Base-by-base conservation (phyloP, 2,113 vertebrate genomes). In the Empidonax alnorum region DNA sequence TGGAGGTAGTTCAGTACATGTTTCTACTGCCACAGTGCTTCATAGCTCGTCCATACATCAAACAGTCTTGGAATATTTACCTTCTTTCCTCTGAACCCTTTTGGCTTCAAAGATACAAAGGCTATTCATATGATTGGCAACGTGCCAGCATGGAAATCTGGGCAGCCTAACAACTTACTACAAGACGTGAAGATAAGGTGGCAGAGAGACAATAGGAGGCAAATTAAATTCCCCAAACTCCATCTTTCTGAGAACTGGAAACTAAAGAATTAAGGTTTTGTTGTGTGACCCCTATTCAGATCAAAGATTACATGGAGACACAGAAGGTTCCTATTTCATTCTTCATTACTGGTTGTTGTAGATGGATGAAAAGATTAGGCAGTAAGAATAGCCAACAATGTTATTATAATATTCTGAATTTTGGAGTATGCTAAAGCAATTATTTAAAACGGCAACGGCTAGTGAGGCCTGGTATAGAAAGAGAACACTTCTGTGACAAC, bases 141-240 rank as follows among this genome's bases (percentile, higher is more conserved):
- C 0, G 2, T 42, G 91, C 93, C 94, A 88, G n/a, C 0, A 56
- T 47, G 75, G 81, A 90, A 93, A 88, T 81, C 37, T 49, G 61
- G 73, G 58, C 93, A 85, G 75, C 56, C 61, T 78, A 97, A 95
- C 87, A 67, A 76, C n/a, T 86, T 92, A 82, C 66, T 80, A 46
- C 47, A 80, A 94, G 71, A 91, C 1, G 71, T 59, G 78, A 86
- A 89, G 87, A 94, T 91, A 87, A 92, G 55, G 87, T 87, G 62
- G 71, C 71, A 76, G 3, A 68, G 35, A 78, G 37, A 94, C 94
- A 94, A 96, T 31, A 66, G 89, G 78, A 85, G 78, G 74, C 62
- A 96, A 96, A 96, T 96, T 92, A 80, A 87, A 96, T 84, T 84
- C 83, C 67, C 52, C 53, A 62, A 76, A 85, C 68, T 80, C 59